Base-by-base conservation (phyloP, 2,797 vertebrate genomes). In the Schizopygopsis malacanthus region DNA sequence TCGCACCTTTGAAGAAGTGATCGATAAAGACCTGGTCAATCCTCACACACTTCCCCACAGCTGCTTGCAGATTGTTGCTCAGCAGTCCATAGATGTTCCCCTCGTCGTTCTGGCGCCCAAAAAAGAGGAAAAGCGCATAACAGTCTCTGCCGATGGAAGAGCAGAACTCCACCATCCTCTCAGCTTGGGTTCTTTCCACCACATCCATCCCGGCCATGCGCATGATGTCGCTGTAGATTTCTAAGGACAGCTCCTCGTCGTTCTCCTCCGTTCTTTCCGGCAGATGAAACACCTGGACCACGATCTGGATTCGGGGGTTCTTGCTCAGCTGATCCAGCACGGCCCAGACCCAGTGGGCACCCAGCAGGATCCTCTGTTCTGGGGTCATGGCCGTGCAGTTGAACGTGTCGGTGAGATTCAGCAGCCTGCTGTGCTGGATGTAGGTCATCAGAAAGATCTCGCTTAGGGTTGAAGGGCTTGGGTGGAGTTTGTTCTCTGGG, bases 401-500 rank as follows among this genome's bases (percentile, higher is more conserved):
- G 89, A 96, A 93, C 28, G 72, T 80, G 77, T 94, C 89, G 0
- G 88, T 91, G 71, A 95, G 81, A 73, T 92, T 90, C 25, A 94
- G 87, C 84, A 82, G 87, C 52, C 92, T 20, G 25, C 95, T 95
- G 87, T 89, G 92, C 43, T 91, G 41, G 81, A 96, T 94, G 92
- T 94, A 96, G 39, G 94, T 94, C 95, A 96, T 95, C 50, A 96
- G 89, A 86, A 96, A 96, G 89, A 95, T 90, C 92, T 96, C 92
- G 8, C 89, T 91, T 43, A 96, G 90, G 13, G 87, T 88, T 6
- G 90, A 86, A 0, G 88, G 72, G 63, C 88, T 94, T 0, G 93
- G 91, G 20, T 71, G 83, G 89, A 96, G 93, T 83, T 93, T 94
- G 78, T 90, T 87, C 79, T 96, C 93, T 0, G 94, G 94, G 72